Conservation (phyloP, 2,113 vertebrate species). For the Accipiter cooperii region DNA sequence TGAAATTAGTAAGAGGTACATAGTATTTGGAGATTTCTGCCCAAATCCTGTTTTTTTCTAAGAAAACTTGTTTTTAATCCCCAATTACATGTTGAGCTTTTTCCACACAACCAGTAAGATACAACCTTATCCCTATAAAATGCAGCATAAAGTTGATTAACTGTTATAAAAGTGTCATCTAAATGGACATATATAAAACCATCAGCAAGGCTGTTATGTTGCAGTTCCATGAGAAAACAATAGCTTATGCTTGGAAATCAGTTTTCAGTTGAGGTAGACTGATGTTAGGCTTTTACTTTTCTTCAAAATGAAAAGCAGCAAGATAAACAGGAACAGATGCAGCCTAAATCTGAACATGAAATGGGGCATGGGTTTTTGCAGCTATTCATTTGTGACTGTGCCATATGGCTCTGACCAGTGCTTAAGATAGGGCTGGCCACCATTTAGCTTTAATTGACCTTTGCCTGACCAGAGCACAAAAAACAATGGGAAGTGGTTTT, state of each 20-base stretch:
- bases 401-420: neutral
- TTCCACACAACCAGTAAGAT: neutral
- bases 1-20: neutral
- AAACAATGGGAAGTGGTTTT: neutral
- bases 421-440: neutral
- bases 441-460: neutral
- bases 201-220: neutral
- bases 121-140: neutral
- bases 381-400: neutral
- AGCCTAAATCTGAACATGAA: neutral
- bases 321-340: neutral
- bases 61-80: neutral
- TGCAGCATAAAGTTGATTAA: neutral
- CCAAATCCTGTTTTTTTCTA: neutral
- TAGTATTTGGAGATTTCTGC: neutral
- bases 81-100: neutral
- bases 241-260: neutral
- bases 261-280: neutral
- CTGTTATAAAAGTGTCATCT: neutral
- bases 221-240: neutral
- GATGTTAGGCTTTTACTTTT: neutral
- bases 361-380: neutral
- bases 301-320: neutral
- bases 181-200: neutral
- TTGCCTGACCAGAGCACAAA: neutral